These are phyloP conservation scores for Tragopan temminckii DNA, from an alignment of 2,797 vertebrate species.

Conservation along the genomic window DNA sequence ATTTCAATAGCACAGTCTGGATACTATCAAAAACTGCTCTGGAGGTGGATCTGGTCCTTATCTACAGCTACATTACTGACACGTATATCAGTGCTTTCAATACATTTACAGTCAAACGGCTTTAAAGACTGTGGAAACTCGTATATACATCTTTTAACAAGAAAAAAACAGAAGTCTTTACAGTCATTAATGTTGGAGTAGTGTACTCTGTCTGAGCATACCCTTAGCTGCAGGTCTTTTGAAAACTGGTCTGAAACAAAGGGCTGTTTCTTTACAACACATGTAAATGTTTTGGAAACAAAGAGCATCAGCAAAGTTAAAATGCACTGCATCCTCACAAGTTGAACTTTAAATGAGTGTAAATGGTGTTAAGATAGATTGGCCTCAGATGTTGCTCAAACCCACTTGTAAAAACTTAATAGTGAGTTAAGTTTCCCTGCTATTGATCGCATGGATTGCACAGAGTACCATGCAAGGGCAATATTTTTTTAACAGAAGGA, in stretches of 20 bases:
- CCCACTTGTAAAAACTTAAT: background rate
- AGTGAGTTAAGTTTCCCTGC: background rate
- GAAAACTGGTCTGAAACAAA: background rate
- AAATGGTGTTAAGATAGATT: background rate
- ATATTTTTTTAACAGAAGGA: background rate
- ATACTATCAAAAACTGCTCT: constrained; percentile 62
- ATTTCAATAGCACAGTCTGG: constrained; percentile 56
- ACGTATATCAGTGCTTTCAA: constrained; percentile 41
- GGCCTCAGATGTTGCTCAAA: background rate
- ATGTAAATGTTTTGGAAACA: background rate
- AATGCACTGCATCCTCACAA: background rate
- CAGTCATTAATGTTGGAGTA: background rate
- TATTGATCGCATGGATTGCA: background rate
- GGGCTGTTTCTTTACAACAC: background rate
- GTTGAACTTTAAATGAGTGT: background rate
- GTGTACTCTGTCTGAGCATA: background rate
- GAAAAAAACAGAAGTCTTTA: constrained; percentile 49
- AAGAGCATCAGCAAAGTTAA: background rate
- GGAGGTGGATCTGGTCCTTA: constrained; percentile 67
- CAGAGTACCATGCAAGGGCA: background rate
- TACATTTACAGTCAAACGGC: constrained; percentile 46
- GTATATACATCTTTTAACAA: constrained; percentile 57
- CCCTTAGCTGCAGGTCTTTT: background rate
- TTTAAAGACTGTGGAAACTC: constrained; percentile 56
- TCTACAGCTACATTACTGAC: constrained; percentile 58